Base-by-base conservation (phyloP, 2,888 invertebrate genomes). In the Calliscelio sp. region DNA sequence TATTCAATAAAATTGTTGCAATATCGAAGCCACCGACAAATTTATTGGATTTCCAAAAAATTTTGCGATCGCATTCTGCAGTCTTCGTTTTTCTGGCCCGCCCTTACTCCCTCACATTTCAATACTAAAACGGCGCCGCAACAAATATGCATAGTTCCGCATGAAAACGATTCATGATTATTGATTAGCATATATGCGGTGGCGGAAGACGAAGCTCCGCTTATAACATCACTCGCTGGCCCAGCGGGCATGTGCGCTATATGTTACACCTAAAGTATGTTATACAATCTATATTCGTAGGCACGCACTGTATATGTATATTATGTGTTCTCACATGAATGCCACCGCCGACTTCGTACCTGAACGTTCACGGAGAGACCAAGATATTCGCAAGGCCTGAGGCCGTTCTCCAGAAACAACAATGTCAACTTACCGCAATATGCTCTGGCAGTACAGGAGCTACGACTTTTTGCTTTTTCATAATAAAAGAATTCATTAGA, bases 351-450 rank as follows among this genome's bases (percentile, higher is more conserved):
- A 84, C 82, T 83, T 83, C 86, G 87, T 88, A 61, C 70, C 75
- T 74, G 73, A 25, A 32, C 25, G 66, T 65, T 68, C 44, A 38
- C 74, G 87, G 81, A 86, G 61, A 81, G 66, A 88, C 89, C 90
- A 90, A 91, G 92, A 91, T 92, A 92, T 91, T 92, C 91, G 89
- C 89, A 86, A 81, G 85, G 89, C 91, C 91, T 86, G 78, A 78
- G 90, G 90, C 89, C 87, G 88, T 90, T 91, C 90, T 89, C 46
- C 89, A 90, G 91, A 91, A 93, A 93, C 91, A 92, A 92, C 92
- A 93, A 90, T 92, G 92, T 92, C 91, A 92, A 92, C 92, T 91
- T 90, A 89, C 89, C 88, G 83, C 77, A 88, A 85, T 89, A 86
- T 82, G 86, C 85, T 85, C n/a, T n/a, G n/a, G 86, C 87, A 74